Evolutionary conservation across 2,888 invertebrate species (phyloP).

Genomic region (Hyposoter didymator): DNA sequence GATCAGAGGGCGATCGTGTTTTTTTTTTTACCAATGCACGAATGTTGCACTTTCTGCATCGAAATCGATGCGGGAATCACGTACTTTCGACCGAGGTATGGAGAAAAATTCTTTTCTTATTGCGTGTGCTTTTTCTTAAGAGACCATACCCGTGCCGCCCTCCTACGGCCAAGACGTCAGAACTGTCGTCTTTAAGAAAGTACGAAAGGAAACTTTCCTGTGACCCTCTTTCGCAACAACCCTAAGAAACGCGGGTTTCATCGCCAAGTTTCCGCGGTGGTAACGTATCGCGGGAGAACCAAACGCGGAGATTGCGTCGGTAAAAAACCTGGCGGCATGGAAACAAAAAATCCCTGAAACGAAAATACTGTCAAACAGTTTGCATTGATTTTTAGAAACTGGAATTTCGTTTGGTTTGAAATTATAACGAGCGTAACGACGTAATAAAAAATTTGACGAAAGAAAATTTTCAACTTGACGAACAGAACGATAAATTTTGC

Average conservation of each 20-base stretch:
- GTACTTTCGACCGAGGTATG: no score
- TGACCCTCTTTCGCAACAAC: slow-evolving; percentile 75
- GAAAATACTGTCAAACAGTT: background rate
- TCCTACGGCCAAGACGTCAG: slow-evolving; percentile 79
- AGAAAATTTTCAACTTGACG: background rate
- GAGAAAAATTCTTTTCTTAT: slow-evolving; percentile 52
- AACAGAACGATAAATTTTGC: background rate
- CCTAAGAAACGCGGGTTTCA: slow-evolving; percentile 76
- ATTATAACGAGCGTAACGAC: background rate
- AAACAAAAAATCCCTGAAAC: slow-evolving; percentile 37
- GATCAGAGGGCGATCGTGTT: no score
- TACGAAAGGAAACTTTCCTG: slow-evolving; percentile 77
- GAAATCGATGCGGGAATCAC: no score
- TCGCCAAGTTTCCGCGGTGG: slow-evolving; percentile 72
- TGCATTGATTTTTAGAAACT: background rate
- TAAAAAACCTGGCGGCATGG: slow-evolving; percentile 70
- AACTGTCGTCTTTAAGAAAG: slow-evolving; percentile 82
- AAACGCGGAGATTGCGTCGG: slow-evolving; percentile 75
- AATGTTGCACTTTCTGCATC: no score
- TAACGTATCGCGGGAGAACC: slow-evolving; percentile 80
- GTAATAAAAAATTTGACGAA: background rate
- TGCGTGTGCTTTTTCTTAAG: slow-evolving; percentile 61
- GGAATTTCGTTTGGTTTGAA: background rate
- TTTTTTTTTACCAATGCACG: no score
- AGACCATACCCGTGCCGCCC: slow-evolving; percentile 80